Evolutionary conservation across 2,888 invertebrate genomes (phyloP).

Genomic region (Harpagoxenus sublaevis): DNA sequence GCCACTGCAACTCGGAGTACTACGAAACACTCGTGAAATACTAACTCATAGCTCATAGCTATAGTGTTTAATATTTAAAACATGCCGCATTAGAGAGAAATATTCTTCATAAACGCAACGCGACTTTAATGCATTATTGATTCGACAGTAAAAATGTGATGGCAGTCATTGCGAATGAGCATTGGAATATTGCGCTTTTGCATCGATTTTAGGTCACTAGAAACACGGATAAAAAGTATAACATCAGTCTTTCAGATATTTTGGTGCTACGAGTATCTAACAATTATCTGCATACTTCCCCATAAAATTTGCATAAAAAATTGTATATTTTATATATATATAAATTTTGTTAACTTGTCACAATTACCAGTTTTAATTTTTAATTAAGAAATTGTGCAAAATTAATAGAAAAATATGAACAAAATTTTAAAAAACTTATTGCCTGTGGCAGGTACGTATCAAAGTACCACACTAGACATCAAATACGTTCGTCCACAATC

Average conservation of each 20-base stretch:
- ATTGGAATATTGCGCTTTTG: not conserved
- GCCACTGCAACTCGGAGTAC: not conserved
- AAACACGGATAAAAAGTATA: not conserved
- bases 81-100: not conserved
- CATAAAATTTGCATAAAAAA: not conserved
- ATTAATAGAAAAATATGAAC: not conserved
- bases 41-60: not conserved
- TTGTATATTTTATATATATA: not conserved
- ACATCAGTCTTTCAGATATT: not conserved
- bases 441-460: not conserved
- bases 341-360: not conserved
- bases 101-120: not conserved
- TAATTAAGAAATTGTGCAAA: not conserved
- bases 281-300: not conserved
- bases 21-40: not conserved
- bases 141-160: not conserved
- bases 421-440: not conserved
- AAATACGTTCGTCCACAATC: not conserved
- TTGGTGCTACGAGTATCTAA: not conserved
- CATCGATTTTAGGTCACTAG: not conserved
- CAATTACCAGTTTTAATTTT: not conserved
- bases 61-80: constrained; percentile 16
- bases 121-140: not conserved
- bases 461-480: not conserved
- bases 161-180: not conserved